A percentile compares a stretch with the other conserved stretches of the same genome.
Evolutionary conservation across 35 echinoderm and acorn worm species (phyloP).

Genomic region (Anneissia japonica): DNA sequence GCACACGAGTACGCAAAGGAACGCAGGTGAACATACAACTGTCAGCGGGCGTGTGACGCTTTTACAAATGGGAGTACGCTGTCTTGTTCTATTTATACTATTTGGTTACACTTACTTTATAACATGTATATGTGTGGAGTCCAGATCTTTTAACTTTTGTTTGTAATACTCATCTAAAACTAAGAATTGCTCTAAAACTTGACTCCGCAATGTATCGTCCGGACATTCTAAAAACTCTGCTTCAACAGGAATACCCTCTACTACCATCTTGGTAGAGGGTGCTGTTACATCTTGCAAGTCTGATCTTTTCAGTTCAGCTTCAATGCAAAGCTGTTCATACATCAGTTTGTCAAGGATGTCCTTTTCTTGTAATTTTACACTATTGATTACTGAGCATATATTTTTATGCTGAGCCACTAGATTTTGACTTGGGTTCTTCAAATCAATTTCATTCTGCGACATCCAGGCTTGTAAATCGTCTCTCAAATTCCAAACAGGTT

Average conservation of each 20-base stretch:
- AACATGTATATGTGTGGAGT: slow-evolving; percentile 59
- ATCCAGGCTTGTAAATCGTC: slow-evolving; percentile 59
- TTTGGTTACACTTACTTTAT: slow-evolving; percentile 60
- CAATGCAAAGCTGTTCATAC: slow-evolving; percentile 54
- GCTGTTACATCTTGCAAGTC: slow-evolving; percentile 14
- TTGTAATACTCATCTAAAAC: slow-evolving; percentile 61
- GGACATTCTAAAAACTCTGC: slow-evolving; percentile 72
- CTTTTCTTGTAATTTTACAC: slow-evolving; percentile 61
- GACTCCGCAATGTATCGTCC: slow-evolving; percentile 41
- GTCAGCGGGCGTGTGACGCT: no score
- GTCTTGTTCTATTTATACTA: no score
- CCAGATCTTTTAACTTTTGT: slow-evolving; percentile 61
- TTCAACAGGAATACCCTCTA: slow-evolving; percentile 78
- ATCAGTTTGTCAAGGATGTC: slow-evolving; percentile 36
- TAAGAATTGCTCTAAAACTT: slow-evolving; percentile 65
- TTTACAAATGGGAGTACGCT: no score
- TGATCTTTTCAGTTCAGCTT: slow-evolving; percentile 55
- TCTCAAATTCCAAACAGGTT: slow-evolving; percentile 69
- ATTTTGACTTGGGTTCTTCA: background rate
- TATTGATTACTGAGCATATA: background rate
- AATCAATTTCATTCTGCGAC: background rate
- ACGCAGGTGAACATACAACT: no score
- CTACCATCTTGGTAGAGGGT: slow-evolving; percentile 41
- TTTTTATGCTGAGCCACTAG: background rate
- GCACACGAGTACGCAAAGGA: no score